A percentile compares a stretch with the other conserved stretches of the same genome.
Evolutionary conservation across 2,113 vertebrate species (phyloP).

Genomic region (Clarias magur): DNA sequence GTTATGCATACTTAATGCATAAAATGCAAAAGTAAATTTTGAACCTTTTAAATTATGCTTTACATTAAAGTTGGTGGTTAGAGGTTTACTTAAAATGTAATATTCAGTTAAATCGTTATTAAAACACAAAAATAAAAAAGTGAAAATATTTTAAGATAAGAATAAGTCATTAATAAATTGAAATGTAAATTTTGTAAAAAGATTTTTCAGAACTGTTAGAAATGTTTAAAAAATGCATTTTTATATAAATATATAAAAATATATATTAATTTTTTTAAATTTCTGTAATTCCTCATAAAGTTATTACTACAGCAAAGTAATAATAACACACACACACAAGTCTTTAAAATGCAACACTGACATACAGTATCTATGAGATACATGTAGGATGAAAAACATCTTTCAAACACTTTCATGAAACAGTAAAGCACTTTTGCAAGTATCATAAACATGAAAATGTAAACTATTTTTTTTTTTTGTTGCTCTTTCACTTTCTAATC

Average conservation of each 20-base stretch:
- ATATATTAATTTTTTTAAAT: no score
- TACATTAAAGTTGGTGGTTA: neutral
- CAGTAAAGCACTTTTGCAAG: neutral
- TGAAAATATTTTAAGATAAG: no score
- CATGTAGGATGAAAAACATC: neutral
- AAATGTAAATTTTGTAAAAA: neutral
- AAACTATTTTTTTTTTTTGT: neutral
- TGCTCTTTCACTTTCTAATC: neutral
- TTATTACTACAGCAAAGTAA: no score
- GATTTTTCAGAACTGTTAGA: neutral
- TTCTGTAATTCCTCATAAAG: no score
- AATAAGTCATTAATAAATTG: no score
- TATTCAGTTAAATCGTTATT: neutral
- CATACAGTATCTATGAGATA: neutral
- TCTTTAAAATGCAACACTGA: neutral
- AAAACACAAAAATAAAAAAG: neutral
- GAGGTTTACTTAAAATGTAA: neutral
- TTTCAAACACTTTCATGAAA: neutral
- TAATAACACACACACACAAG: no score
- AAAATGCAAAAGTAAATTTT: neutral
- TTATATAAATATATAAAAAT: no score
- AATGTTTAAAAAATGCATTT: neutral
- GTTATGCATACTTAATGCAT: neutral
- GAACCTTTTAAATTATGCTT: neutral
- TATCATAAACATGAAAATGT: neutral